Conservation (phyloP, 2,888 invertebrate species). For the Rhyacophila evoluta region DNA sequence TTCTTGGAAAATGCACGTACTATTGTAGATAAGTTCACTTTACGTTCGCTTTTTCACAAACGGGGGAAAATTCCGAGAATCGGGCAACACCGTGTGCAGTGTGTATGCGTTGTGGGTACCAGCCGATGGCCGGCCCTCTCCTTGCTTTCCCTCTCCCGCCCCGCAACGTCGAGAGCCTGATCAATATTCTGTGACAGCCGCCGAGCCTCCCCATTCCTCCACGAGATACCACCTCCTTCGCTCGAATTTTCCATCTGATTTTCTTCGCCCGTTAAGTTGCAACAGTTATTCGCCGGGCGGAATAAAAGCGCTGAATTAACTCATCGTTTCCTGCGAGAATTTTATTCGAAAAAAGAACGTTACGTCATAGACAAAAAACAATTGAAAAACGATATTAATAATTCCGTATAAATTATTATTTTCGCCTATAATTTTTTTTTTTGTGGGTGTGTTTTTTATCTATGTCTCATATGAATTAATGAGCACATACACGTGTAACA, state of each 20-base stretch:
- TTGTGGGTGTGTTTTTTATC: no score
- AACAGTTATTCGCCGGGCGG: constrained; percentile 2
- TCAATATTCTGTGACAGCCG: constrained; percentile 41
- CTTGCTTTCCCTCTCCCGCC: constrained; percentile 28
- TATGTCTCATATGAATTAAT: no score
- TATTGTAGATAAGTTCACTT: no score
- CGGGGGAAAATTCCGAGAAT: background rate
- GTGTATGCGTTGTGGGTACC: constrained; percentile 27
- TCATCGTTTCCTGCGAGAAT: background rate
- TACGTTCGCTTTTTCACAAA: background rate
- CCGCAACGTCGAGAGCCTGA: constrained; percentile 33
- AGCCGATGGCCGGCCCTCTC: constrained; percentile 27
- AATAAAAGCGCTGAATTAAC: background rate
- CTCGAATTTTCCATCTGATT: constrained; percentile 20
- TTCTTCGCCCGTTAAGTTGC: background rate
- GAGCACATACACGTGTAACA: no score
- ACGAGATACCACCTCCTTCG: constrained; percentile 12
- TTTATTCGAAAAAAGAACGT: background rate
- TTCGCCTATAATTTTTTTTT: no score
- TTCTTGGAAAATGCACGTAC: no score
- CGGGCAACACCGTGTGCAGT: background rate
- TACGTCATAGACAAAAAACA: background rate
- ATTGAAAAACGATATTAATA: background rate
- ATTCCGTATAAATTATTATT: no score
- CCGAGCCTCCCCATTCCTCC: constrained; percentile 7